Conservation (phyloP, 2,113 vertebrate species). For the Solea solea region DNA sequence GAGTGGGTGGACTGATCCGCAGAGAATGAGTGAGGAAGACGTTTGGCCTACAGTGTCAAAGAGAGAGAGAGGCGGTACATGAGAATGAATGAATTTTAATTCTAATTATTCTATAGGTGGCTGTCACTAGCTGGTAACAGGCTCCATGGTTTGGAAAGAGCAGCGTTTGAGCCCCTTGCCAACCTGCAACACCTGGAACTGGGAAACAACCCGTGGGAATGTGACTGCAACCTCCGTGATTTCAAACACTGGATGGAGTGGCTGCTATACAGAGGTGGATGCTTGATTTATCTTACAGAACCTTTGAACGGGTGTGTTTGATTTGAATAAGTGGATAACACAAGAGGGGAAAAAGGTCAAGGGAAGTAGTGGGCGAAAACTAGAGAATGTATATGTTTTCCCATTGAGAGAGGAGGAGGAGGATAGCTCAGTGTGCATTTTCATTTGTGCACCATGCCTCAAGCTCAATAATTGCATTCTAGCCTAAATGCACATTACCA, state of each 20-base stretch:
- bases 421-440: constrained; percentile 1
- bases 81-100: background rate
- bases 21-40: background rate
- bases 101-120: constrained; percentile 73
- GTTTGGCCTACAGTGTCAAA: background rate
- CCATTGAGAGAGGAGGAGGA: background rate
- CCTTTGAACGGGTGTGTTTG: constrained; percentile 20
- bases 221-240: constrained; percentile 95
- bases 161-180: constrained; percentile 92
- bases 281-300: constrained; percentile 15
- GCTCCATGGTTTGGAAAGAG: constrained; percentile 92
- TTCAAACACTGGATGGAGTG: constrained; percentile 99
- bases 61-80: background rate
- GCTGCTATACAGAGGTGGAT: constrained; percentile 95
- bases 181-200: constrained; percentile 92
- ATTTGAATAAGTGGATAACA: constrained; percentile 2
- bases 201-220: constrained; percentile 97
- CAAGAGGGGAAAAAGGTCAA: background rate
- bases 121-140: constrained; percentile 93
- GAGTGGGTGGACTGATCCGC: background rate
- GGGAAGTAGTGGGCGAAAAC: constrained; percentile 1
- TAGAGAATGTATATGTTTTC: background rate
- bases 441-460: constrained; percentile 13
- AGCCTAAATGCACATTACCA: constrained; percentile 33
- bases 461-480: background rate